Evolutionary conservation across 2,113 vertebrate genomes (phyloP).

Genomic region (Halichoerus grypus): DNA sequence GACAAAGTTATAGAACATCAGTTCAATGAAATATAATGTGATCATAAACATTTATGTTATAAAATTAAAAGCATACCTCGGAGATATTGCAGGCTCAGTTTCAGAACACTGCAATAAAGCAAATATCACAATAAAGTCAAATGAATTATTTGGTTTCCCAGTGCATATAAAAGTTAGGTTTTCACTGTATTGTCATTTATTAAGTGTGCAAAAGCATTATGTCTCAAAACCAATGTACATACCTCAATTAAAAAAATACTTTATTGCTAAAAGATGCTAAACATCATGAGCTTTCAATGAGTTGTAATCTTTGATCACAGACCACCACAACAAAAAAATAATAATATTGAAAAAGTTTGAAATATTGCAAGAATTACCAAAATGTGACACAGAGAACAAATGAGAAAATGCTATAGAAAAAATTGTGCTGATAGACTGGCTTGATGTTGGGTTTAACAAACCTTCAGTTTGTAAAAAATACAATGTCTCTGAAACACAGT

Average conservation of each 20-base stretch:
- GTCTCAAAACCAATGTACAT: background rate
- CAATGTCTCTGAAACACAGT: background rate
- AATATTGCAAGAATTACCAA: background rate
- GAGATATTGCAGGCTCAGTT: background rate
- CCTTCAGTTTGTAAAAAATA: background rate
- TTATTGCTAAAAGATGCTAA: background rate
- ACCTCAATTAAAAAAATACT: background rate
- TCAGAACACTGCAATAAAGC: background rate
- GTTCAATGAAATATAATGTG: background rate
- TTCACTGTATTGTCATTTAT: background rate
- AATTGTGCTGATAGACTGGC: background rate
- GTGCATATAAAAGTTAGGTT: background rate
- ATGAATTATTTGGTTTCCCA: background rate
- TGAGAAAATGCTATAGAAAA: background rate
- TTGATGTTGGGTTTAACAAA: background rate
- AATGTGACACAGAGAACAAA: background rate
- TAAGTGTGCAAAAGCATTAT: background rate
- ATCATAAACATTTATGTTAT: background rate
- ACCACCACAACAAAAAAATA: background rate
- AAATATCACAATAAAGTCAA: background rate
- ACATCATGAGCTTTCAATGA: background rate
- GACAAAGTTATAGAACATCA: background rate
- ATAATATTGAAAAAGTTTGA: background rate
- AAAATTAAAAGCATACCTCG: background rate
- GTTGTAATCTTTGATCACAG: background rate